Conservation (phyloP, 2,113 vertebrate genomes). For the Xiphorhynchus elegans region DNA sequence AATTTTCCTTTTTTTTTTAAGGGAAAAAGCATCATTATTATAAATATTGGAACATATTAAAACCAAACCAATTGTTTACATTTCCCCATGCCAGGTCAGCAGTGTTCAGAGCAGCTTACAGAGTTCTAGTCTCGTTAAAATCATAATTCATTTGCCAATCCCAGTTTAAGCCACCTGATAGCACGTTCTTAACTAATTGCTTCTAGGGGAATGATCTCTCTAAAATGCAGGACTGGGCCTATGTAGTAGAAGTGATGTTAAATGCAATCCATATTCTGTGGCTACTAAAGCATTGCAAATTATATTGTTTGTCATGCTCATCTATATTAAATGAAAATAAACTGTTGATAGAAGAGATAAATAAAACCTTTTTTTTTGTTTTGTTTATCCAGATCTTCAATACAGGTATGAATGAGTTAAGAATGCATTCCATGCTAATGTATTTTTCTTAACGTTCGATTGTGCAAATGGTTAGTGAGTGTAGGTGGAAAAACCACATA, state of each 20-base stretch:
- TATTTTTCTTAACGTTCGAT: neutral
- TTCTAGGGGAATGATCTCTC: neutral
- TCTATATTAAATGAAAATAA: neutral
- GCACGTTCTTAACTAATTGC: neutral
- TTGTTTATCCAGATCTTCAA: neutral
- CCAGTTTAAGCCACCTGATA: neutral
- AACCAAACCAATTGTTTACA: constrained; percentile 42
- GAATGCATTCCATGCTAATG: neutral
- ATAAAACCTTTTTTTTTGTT: too few species aligned
- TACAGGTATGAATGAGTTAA: neutral
- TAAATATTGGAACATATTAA: constrained; percentile 30
- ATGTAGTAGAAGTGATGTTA: neutral
- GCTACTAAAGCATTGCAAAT: neutral
- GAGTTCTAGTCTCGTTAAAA: constrained; percentile 51
- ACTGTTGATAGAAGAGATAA: neutral
- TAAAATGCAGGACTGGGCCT: neutral
- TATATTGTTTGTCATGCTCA: neutral
- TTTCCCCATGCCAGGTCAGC: neutral
- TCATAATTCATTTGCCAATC: neutral
- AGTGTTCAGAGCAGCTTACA: neutral
- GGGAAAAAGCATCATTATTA: neutral
- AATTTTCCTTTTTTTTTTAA: neutral
- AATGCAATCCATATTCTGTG: neutral
- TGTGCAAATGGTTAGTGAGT: neutral
- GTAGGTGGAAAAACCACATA: neutral